These are phyloP conservation scores for Australoheros scitulus DNA, from an alignment of 2,113 vertebrate species.

Conservation along the genomic window DNA sequence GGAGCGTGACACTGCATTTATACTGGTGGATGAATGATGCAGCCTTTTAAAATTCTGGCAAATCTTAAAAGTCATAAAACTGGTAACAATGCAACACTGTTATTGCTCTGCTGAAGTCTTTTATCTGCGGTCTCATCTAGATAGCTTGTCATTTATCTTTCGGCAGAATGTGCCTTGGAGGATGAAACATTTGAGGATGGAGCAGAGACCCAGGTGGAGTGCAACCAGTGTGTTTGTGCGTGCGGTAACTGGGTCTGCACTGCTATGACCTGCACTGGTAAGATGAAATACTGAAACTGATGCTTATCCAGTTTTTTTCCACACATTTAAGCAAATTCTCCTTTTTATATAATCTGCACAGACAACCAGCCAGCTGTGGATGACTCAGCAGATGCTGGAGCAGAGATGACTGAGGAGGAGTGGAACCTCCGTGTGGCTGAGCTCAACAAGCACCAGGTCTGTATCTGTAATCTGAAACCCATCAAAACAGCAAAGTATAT, in stretches of 20 bases:
- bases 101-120: not conserved
- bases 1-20: not conserved
- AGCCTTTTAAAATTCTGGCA: conserved; percentile 26
- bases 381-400: conserved; percentile 72
- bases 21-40: not conserved
- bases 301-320: not conserved
- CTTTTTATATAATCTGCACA: conserved; percentile 50
- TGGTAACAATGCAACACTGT: not conserved
- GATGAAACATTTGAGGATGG: conserved; percentile 95
- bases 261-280: conserved; percentile 95
- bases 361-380: conserved; percentile 80
- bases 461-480: conserved; percentile 12
- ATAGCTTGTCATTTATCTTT: not conserved
- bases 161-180: conserved; percentile 93
- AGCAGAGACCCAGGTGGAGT: conserved; percentile 95
- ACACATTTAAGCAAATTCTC: not conserved
- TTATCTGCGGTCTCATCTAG: not conserved
- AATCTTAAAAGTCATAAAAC: not conserved
- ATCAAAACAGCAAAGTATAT: not conserved
- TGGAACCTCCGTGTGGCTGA: conserved; percentile 90
- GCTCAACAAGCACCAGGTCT: conserved; percentile 96
- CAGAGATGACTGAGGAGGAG: conserved; percentile 92
- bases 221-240: conserved; percentile 96
- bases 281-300: conserved; percentile 3
- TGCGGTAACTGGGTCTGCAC: conserved; percentile 99